Evolutionary conservation across 2,888 invertebrate genomes (phyloP), one percentile per base, ranked within the genome.

Genomic region (Eurytoma adleriae): DNA sequence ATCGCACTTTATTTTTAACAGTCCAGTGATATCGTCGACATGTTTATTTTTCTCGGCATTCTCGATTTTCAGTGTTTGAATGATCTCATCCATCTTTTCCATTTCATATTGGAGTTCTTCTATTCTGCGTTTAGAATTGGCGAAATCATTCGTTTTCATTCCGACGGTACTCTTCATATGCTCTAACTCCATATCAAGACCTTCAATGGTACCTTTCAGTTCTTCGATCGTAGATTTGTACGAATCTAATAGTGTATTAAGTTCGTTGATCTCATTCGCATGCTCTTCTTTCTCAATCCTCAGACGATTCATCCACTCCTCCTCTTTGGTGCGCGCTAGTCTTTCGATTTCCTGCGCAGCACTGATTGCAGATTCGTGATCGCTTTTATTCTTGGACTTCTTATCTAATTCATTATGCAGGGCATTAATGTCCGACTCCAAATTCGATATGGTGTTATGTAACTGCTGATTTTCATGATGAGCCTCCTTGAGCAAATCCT

Each of bases 101-200:
- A 92, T 88, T 85, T 92, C 90, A 27, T 86, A 87, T 54, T 91
- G 90, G 40, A 92, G 83, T 73, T 91, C 91, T 2, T 86, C 84
- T 62, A 91, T 89, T 79, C 91, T 91, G 10, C 89, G 86, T 80
- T 87, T 88, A 20, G 91, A 89, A 13, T 87, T 90, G 7, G 87
- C 87, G 57, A 87, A 85, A 59, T 92, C 91, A 72, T 88, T 90
- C 0, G 77, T 81, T 56, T 87, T 88, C 18, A 86, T 74, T 13
- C 87, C 86, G 1, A 88, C 84, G 5, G 85, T 91, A 84, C 82
- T 92, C 85, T 85, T 92, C 87, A 78, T 75, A 69, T 83, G 90
- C 84, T 83, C 89, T 48, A 89, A 87, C 30, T 86, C 88, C 0
- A 79, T 83, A 74, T 87, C 86, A 2, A 87, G 83, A 12, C 85